Evolutionary conservation across 2,113 vertebrate species (phyloP), one percentile per base, ranked within the genome.

Genomic region (Blennius ocellaris): DNA sequence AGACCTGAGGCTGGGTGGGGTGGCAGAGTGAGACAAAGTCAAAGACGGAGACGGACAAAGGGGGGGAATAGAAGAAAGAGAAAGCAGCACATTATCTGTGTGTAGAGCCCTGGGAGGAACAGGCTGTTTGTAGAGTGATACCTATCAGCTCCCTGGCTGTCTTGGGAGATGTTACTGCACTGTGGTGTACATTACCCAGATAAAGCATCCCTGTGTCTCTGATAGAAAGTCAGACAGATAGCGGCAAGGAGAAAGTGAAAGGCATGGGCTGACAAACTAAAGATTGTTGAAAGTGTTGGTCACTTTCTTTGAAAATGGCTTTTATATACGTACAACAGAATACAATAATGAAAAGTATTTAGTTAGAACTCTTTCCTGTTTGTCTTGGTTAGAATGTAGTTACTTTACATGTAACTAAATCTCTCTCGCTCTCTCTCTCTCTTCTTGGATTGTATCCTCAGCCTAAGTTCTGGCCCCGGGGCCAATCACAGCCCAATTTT

Each of bases 51-150:
- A 69, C 63, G 73, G 57, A 73, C 59, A 70, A 69, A 79, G 76
- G 44, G 39, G 57, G 61, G 60, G 80, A 81, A 83, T 5, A 73
- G 76, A 61, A 70, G 40, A 61, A 71, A 67, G 56, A 77, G 70
- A 78, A 83, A 70, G 70, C 63, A 58, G 75, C 69, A 55, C 77
- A 87, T 87, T 88, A 90, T 85, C 84, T 86, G 45, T 64, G 76
- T 73, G 81, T 79, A 75, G 74, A 74, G 87, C 87, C 86, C 83
- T 80, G 63, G 82, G 87, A 90, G 87, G 70, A 89, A 70, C 82
- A 84, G 84, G 59, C 78, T 91, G 86, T 91, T 91, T 91, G 90
- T 83, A 87, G 85, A 90, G 87, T 86, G 91, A 92, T 92, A 90
- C 74, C 85, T 82, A 92, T 92, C 91, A 86, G 90, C 83, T 89